These are phyloP conservation scores for Cherax quadricarinatus DNA, from an alignment of 1,140 invertebrate genomes.

Conservation along the genomic window DNA sequence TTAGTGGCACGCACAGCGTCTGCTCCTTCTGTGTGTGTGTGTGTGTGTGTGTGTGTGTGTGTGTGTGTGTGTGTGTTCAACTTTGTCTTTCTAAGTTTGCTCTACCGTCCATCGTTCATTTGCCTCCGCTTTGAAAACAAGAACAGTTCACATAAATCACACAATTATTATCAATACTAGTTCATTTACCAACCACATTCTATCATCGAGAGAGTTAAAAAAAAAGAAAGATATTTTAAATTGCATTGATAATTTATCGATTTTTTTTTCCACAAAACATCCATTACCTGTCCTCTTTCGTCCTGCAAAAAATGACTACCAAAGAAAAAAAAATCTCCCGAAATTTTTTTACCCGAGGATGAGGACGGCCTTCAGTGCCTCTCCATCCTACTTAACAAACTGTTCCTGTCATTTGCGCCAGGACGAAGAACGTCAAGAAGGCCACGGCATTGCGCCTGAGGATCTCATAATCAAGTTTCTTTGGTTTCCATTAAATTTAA, in stretches of 20 bases:
- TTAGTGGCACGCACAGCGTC: too few relatives aligned
- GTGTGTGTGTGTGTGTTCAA: background rate
- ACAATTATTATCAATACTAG: background rate
- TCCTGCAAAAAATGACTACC: too few relatives aligned
- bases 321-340: too few relatives aligned
- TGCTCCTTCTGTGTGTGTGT: too few relatives aligned
- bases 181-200: background rate
- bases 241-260: background rate
- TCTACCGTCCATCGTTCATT: background rate
- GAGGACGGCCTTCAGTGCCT: background rate
- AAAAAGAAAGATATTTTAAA: background rate
- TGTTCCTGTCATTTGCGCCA: background rate
- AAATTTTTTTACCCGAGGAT: too few relatives aligned
- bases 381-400: background rate
- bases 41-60: too few relatives aligned
- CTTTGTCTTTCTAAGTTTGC: background rate
- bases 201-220: too few relatives aligned
- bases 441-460: background rate
- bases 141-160: background rate
- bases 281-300: too few relatives aligned
- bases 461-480: background rate
- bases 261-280: too few relatives aligned
- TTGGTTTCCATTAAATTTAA: slow-evolving; percentile 1
- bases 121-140: background rate
- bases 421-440: background rate